These are phyloP conservation scores for Arizona elegans DNA, from an alignment of 2,113 vertebrate species.

Conservation along the genomic window DNA sequence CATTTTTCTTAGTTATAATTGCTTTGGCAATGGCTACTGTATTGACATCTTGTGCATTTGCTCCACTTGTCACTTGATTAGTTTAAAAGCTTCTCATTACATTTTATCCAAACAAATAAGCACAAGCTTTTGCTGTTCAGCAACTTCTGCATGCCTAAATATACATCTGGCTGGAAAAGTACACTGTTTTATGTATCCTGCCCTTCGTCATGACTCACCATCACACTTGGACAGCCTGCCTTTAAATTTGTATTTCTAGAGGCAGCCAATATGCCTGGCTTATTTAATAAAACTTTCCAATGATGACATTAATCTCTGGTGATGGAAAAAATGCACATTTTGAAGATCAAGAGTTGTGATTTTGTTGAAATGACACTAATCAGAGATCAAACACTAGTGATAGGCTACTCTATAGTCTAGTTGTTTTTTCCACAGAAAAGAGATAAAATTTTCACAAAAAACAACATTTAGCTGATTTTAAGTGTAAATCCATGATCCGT, in stretches of 20 bases:
- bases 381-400: not conserved
- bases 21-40: conserved; percentile 38
- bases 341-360: not conserved
- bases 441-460: not conserved
- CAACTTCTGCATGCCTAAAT: conserved; percentile 61
- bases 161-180: conserved; percentile 45
- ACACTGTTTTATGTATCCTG: conserved; percentile 40
- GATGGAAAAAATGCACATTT: not conserved
- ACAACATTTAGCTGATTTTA: not conserved
- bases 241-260: conserved; percentile 30
- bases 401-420: not conserved
- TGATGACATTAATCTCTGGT: not conserved
- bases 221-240: conserved; percentile 7
- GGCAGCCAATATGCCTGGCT: conserved; percentile 27
- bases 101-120: conserved; percentile 41
- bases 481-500: not conserved
- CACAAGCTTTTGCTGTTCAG: conserved; percentile 44
- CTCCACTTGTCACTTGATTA: conserved; percentile 39
- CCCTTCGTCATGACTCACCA: conserved; percentile 22
- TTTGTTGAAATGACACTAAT: not conserved
- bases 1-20: conserved; percentile 51
- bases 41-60: conserved; percentile 54
- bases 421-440: not conserved
- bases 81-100: conserved; percentile 53
- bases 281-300: not conserved